A percentile compares a stretch with the other conserved stretches of the same genome.
These are phyloP conservation scores for Conistra vaccinii DNA, from an alignment of 2,888 invertebrate genomes.

Conservation along the genomic window DNA sequence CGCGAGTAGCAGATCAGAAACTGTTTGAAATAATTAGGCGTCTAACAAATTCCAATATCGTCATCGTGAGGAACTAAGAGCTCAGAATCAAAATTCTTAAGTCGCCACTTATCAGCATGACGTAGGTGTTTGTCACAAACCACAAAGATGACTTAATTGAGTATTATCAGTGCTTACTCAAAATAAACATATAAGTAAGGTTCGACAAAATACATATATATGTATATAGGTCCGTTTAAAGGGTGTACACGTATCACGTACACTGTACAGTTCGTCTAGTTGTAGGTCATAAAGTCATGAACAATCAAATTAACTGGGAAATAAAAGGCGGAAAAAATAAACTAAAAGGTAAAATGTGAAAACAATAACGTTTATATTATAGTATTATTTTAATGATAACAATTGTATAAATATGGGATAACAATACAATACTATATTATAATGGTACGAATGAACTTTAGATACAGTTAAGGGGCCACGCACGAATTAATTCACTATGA, in stretches of 20 bases:
- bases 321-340: not conserved
- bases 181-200: constrained; percentile 15
- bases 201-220: not conserved
- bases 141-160: constrained; percentile 33
- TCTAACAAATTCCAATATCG: too few relatives aligned
- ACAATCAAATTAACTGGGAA: not conserved
- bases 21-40: too few relatives aligned
- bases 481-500: not conserved
- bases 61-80: too few relatives aligned
- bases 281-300: not conserved
- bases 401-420: not conserved
- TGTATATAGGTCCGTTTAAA: not conserved
- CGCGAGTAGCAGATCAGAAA: not conserved
- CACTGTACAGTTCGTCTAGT: not conserved
- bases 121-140: constrained; percentile 10
- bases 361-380: too few relatives aligned
- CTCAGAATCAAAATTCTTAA: too few relatives aligned
- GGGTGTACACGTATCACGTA: not conserved
- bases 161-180: constrained; percentile 14
- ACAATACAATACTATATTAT: not conserved
- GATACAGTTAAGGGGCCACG: not conserved
- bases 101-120: too few relatives aligned
- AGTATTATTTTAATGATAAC: not conserved
- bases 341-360: not conserved
- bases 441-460: not conserved